phyloP scores from a whole-genome alignment of 2,113 vertebrate species.

The Aplodontia rufa region DNA sequence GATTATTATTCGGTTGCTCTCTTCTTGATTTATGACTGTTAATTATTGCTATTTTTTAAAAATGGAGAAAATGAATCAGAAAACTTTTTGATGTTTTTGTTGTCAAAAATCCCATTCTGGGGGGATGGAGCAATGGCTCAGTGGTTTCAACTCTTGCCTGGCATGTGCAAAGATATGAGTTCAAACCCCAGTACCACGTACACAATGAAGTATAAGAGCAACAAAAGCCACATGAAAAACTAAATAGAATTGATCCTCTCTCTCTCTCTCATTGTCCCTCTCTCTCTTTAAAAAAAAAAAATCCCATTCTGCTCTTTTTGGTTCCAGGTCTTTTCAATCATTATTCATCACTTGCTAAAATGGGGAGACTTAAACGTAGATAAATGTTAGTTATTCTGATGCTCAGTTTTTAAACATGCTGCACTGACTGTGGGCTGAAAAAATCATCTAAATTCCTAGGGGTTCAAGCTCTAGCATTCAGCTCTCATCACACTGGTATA shows the following conservation, averaged over 20 bases:
- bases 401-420: background rate
- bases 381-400: background rate
- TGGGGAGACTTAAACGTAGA: background rate
- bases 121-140: too few relatives aligned
- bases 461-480: background rate
- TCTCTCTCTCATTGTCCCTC: too few relatives aligned
- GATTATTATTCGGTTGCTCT: constrained; percentile 5
- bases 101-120: background rate
- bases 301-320: background rate
- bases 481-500: background rate
- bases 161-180: too few relatives aligned
- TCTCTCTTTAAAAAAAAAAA: too few relatives aligned
- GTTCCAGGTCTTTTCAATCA: background rate
- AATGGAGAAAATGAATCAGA: background rate
- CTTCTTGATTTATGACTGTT: background rate
- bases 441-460: background rate
- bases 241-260: too few relatives aligned
- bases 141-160: too few relatives aligned
- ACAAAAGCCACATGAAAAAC: too few relatives aligned
- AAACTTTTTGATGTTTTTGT: background rate
- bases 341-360: background rate
- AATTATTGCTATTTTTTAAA: constrained; percentile 8
- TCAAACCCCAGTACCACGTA: too few relatives aligned
- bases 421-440: background rate
- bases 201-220: too few relatives aligned